Evolutionary conservation across 2,888 invertebrate species (phyloP), one percentile per base, ranked within the genome.

Genomic region (Prosapia bicincta): DNA sequence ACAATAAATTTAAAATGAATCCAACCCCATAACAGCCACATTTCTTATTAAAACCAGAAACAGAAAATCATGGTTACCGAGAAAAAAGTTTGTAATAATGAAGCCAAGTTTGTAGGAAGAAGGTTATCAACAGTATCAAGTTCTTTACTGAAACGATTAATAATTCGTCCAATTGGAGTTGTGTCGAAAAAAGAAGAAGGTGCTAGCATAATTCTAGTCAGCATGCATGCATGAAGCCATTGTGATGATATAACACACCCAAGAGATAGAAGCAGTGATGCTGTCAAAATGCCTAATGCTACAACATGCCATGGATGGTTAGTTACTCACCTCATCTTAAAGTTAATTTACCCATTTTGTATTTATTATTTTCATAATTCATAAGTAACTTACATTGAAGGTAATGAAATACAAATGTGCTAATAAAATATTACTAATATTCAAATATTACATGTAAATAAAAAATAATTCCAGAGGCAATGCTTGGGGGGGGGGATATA

Each of bases 71-170:
- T 20, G 28, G 20, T 66, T 76, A 76, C 76, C 78, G 72, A 68
- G 30, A 74, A 78, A 69, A 80, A 77, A 75, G 79, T 78, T 75
- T 76, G 78, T 30, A 89, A 88, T 91, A 92, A 93, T 81, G 90
- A 90, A 83, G 92, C 87, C 83, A 93, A 86, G 81, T 89, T 92
- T 88, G 89, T 89, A 71, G 92, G 92, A 84, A 92, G 87, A 83
- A 89, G 87, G 84, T 90, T 91, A 88, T 92, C 92, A 85, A 92
- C 85, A 82, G 89, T 87, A 84, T 92, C 92, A 81, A 92, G 86
- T 85, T 92, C 92, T 88, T 92, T 92, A 84, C 90, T 89, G 88
- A 92, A 92, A 81, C 93, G 88, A 88, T 93, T 93, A 85, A 93
- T 88, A 84, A 93, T 89, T 84, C 94, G 88, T 84, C 94, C 93